Evolutionary conservation across 2,113 vertebrate genomes (phyloP).

Genomic region (Sphaerodactylus townsendi): DNA sequence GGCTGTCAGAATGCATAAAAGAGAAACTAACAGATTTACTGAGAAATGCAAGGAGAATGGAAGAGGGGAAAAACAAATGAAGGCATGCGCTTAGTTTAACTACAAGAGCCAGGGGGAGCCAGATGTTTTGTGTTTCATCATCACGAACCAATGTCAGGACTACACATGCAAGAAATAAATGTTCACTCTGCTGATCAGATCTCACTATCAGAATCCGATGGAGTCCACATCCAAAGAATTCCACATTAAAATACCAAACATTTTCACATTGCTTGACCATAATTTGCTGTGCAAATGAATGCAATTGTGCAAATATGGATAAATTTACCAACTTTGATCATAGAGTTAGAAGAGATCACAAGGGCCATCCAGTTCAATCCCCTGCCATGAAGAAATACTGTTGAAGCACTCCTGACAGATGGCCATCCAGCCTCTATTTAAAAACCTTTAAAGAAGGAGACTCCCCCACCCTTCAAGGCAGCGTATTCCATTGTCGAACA

Average conservation of each 20-base stretch:
- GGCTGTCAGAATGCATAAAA: constrained; percentile 4
- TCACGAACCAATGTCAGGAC: neutral
- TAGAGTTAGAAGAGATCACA: too few relatives aligned
- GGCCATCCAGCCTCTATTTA: too few relatives aligned
- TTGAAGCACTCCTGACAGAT: too few relatives aligned
- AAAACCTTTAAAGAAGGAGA: too few relatives aligned
- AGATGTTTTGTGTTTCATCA: neutral
- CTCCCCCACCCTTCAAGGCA: too few relatives aligned
- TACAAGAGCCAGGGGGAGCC: neutral
- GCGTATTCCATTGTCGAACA: too few relatives aligned
- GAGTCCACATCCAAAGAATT: neutral
- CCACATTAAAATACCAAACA: neutral
- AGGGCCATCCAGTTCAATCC: too few relatives aligned
- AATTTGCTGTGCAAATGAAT: neutral
- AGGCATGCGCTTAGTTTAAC: neutral
- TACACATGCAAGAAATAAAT: neutral
- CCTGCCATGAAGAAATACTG: too few relatives aligned
- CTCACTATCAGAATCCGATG: neutral
- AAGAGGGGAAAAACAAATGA: neutral
- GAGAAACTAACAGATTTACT: neutral
- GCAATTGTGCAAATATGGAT: neutral
- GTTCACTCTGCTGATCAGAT: neutral
- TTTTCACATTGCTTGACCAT: neutral
- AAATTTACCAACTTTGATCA: neutral
- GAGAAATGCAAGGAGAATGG: constrained; percentile 7